Evolutionary conservation across 2,888 invertebrate genomes (phyloP), one percentile per base, ranked within the genome.

Genomic region (Branchellion lobata): DNA sequence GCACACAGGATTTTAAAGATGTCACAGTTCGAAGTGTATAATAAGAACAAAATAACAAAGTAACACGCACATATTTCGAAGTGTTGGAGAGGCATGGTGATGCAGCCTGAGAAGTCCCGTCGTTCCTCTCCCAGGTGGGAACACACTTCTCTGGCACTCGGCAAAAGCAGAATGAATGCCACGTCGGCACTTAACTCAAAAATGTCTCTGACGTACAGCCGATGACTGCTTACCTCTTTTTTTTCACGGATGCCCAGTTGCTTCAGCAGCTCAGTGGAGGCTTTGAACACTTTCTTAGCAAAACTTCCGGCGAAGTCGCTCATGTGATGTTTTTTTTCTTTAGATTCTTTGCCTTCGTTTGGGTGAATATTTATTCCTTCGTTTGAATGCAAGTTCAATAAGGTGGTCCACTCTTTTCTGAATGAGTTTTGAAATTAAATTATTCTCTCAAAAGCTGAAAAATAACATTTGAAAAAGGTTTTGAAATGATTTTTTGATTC

Each of bases 161-260:
- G 97, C 84, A 96, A 93, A 74, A 97, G 91, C 85, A 98, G 92
- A 1, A 99, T 90, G 85, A 98, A 93, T 78, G 95, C 94, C 68
- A 98, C 94, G 83, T 96, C 94, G 79, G 91, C 90, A 84, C 93
- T 94, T 36, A 97, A 90, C 88, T 98, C 96, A 82, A 98, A 92
- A 57, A 98, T 93, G 89, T 98, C 97, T 5, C 93, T 90, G 86
- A 96, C 95, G 88, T 95, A 98, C 79, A 98, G 89, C 84, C 96
- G 85, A 81, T 88, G 87, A 24, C 84, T 84, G 24, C 14, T 84
- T 14, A 77, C 78, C 8, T 80, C 84, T 40, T 85, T 85, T 61
- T 85, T 85, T 47, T 85, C 84, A n/a, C 84, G 82, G 68, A 88
- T 83, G 81, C 85, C 86, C 85, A 80, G 18, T 82, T 81, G 36